phyloP scores from a whole-genome alignment of 2,888 invertebrate genomes.

The Drosophila anceps region DNA sequence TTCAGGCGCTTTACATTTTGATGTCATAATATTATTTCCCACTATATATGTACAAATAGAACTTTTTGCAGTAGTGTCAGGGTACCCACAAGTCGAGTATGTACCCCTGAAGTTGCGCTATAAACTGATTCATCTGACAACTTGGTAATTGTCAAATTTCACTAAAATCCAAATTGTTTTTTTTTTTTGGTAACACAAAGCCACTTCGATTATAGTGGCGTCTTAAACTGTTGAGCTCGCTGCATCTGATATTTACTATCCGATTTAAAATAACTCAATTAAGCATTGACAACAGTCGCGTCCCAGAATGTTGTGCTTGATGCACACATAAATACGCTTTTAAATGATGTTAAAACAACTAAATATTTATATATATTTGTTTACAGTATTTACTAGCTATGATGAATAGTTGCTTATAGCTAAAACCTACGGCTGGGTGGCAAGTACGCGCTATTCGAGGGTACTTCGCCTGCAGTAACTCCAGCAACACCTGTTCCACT shows the following conservation, averaged over 20 bases:
- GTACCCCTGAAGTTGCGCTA: too few relatives aligned
- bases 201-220: slow-evolving; percentile 20
- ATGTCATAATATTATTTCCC: neutral
- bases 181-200: neutral
- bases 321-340: neutral
- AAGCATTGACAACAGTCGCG: neutral
- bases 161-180: neutral
- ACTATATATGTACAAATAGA: neutral
- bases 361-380: slow-evolving; percentile 43
- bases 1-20: neutral
- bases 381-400: slow-evolving; percentile 32
- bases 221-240: slow-evolving; percentile 4
- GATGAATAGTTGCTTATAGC: slow-evolving; percentile 15
- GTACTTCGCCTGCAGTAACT: slow-evolving; percentile 30
- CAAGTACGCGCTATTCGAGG: slow-evolving; percentile 68
- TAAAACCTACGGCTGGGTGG: slow-evolving; percentile 75
- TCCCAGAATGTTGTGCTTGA: neutral
- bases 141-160: neutral
- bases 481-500: slow-evolving; percentile 5
- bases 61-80: neutral
- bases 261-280: neutral
- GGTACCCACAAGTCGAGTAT: neutral
- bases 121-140: neutral
- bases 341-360: slow-evolving; percentile 14
- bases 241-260: neutral